Conservation (phyloP, 2,797 vertebrate species). For the Schizopygopsis malacanthus region DNA sequence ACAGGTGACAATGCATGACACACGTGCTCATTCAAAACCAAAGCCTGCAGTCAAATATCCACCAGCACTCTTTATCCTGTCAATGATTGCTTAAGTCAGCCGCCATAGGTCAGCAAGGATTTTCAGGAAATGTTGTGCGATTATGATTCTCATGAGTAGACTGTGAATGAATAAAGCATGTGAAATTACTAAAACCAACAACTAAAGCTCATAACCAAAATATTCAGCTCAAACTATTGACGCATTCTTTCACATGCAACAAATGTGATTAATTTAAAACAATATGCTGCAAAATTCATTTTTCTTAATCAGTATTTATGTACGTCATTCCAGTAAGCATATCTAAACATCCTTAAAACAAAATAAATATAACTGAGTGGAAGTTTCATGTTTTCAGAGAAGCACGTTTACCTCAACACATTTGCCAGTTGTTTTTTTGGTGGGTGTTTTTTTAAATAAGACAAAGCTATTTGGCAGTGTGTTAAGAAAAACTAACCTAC, state of each 20-base stretch:
- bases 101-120: background rate
- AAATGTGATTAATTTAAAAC: conserved; percentile 20
- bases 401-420: background rate
- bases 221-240: background rate
- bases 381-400: background rate
- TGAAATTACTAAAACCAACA: background rate
- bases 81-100: conserved; percentile 41
- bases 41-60: conserved; percentile 2
- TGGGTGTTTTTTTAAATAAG: background rate
- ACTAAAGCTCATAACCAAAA: conserved; percentile 23
- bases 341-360: background rate
- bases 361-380: background rate
- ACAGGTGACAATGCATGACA: conserved; percentile 18
- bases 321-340: background rate
- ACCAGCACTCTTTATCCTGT: conserved; percentile 23
- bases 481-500: background rate
- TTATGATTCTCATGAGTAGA: conserved; percentile 23
- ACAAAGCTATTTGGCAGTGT: background rate
- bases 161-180: conserved; percentile 4
- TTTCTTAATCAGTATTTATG: conserved; percentile 10
- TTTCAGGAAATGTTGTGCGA: conserved; percentile 1
- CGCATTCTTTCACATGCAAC: conserved; percentile 20
- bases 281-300: background rate
- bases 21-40: conserved; percentile 38
- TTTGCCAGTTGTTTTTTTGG: background rate